Conservation (phyloP, 1,140 invertebrate genomes). For the Mesaphorura yosii region DNA sequence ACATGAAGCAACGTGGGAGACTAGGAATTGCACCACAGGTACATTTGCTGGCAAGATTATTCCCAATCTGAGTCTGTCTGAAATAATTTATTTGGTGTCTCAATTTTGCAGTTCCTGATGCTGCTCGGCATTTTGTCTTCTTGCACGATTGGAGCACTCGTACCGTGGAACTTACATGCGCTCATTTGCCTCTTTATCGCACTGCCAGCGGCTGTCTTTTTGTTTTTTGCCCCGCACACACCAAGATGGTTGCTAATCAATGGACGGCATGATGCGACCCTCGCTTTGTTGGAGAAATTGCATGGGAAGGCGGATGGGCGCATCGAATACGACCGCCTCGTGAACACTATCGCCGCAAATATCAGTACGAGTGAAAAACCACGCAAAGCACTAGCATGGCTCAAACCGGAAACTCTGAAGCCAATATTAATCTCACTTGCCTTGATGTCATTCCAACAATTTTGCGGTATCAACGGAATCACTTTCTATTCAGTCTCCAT, state of each 20-base stretch:
- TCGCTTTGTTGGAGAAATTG: neutral
- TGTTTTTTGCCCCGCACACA: constrained; percentile 20
- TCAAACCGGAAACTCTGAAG: constrained; percentile 7
- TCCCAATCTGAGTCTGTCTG: neutral
- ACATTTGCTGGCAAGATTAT: neutral
- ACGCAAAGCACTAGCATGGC: neutral
- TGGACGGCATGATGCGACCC: neutral
- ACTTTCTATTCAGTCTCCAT: constrained; percentile 27
- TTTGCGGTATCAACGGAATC: constrained; percentile 20
- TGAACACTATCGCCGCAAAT: neutral
- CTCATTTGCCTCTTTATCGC: constrained; percentile 9
- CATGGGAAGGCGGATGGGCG: neutral
- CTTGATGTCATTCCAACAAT: constrained; percentile 21
- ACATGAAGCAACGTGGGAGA: constrained; percentile 12
- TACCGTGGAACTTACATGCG: constrained; percentile 16
- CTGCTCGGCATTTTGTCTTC: constrained; percentile 17
- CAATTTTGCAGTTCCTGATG: constrained; percentile 19
- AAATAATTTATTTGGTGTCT: constrained; percentile 1
- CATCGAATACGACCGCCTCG: neutral
- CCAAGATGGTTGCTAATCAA: constrained; percentile 22
- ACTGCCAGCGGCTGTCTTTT: constrained; percentile 14
- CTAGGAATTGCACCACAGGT: constrained; percentile 25
- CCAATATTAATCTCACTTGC: constrained; percentile 12
- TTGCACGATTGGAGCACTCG: constrained; percentile 16
- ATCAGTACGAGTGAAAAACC: neutral